phyloP scores from a whole-genome alignment of 2,888 invertebrate species.

The Luperina nickerlii region DNA sequence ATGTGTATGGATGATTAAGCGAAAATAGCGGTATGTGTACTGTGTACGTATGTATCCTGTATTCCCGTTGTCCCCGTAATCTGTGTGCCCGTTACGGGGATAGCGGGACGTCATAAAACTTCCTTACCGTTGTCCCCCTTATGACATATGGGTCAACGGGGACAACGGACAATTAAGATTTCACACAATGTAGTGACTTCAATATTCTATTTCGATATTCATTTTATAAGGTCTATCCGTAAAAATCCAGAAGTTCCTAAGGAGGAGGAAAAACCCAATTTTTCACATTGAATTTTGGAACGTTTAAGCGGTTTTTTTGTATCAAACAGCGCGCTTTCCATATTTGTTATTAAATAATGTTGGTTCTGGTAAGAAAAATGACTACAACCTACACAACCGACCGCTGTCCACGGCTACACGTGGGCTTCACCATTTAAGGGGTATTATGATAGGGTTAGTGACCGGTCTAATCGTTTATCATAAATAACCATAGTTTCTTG shows the following conservation, averaged over 20 bases:
- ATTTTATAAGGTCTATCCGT: no score
- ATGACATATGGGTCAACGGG: no score
- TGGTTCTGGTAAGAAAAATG: conserved; percentile 15
- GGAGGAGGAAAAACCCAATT: not conserved
- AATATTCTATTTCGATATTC: no score
- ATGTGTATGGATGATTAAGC: no score
- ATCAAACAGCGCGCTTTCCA: not conserved
- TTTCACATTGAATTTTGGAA: not conserved
- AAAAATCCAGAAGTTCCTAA: not conserved
- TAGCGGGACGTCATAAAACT: no score
- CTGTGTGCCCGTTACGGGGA: no score
- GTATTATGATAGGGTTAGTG: conserved; percentile 22
- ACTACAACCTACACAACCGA: conserved; percentile 24
- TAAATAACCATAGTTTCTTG: conserved; percentile 13
- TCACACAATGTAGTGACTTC: no score
- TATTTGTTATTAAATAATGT: not conserved
- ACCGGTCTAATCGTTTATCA: conserved; percentile 17
- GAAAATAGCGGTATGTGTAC: no score
- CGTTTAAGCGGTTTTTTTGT: not conserved
- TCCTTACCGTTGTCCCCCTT: no score
- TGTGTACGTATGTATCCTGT: no score
- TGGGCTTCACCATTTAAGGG: conserved; percentile 24
- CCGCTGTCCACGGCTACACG: conserved; percentile 8
- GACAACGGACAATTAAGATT: no score
- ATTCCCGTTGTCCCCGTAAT: no score